These are phyloP conservation scores for Microvelia longipes DNA, from an alignment of 1,140 invertebrate genomes.

Conservation along the genomic window DNA sequence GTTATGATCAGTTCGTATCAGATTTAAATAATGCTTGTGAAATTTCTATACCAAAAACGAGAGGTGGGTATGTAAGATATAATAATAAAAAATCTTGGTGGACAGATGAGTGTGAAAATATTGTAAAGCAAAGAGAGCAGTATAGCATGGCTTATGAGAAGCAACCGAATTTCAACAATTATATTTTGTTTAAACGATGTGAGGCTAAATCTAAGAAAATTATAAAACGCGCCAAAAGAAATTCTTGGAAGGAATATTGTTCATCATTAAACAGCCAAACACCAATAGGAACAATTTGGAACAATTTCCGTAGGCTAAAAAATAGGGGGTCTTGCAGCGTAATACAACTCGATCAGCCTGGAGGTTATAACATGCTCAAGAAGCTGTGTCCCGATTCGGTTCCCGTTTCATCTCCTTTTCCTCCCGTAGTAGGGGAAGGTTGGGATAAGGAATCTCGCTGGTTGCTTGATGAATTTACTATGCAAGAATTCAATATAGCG, in stretches of 20 bases:
- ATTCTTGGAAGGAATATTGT: background rate
- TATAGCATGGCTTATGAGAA: too few species aligned
- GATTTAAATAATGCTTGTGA: background rate
- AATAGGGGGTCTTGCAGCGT: background rate
- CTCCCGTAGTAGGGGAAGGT: background rate
- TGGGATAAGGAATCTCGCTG: background rate
- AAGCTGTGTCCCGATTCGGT: background rate
- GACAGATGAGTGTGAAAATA: background rate
- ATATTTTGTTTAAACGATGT: too few species aligned
- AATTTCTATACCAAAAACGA: background rate
- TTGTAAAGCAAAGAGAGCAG: background rate
- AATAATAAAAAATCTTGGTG: background rate
- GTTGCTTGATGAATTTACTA: background rate
- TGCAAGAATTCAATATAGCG: background rate
- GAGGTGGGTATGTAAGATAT: background rate
- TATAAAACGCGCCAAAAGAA: background rate
- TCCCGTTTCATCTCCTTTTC: background rate
- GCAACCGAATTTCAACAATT: too few species aligned
- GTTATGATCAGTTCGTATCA: background rate
- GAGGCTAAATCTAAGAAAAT: background rate
- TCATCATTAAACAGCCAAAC: background rate
- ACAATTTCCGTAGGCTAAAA: background rate
- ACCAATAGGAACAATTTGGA: background rate
- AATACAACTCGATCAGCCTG: background rate
- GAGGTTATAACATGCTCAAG: background rate